These are phyloP conservation scores for Lasioglossum pauxillum DNA, from an alignment of 2,888 invertebrate genomes.

Conservation along the genomic window DNA sequence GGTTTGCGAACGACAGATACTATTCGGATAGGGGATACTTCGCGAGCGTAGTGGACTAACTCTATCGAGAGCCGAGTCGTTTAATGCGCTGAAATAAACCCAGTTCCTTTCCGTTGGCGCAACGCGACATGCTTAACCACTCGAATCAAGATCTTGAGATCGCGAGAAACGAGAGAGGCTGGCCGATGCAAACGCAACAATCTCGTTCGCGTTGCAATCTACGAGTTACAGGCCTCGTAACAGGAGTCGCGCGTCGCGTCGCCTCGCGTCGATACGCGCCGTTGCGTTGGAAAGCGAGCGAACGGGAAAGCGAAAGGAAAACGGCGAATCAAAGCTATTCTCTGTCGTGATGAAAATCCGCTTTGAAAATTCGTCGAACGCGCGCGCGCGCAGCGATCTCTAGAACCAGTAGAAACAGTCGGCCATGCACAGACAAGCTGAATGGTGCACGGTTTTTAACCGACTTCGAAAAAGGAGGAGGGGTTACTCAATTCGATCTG, in stretches of 20 bases:
- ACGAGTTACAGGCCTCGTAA: constrained; percentile 1
- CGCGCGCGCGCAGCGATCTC: not conserved
- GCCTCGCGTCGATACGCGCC: constrained; percentile 35
- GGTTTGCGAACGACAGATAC: not conserved
- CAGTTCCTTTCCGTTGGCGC: not conserved
- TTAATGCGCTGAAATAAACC: not conserved
- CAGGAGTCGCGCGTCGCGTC: constrained; percentile 14
- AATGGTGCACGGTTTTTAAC: not conserved
- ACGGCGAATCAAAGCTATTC: not conserved
- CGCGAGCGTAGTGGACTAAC: not conserved
- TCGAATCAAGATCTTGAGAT: constrained; percentile 5
- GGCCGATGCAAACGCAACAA: not conserved
- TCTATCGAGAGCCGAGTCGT: not conserved
- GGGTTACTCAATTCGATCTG: no score
- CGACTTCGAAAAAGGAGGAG: no score
- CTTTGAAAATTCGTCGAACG: not conserved
- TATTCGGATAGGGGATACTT: not conserved
- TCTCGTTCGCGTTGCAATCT: not conserved
- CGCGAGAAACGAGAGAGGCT: not conserved
- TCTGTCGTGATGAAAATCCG: not conserved
- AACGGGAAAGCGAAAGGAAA: constrained; percentile 28
- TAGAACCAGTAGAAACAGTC: not conserved
- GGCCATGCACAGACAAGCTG: not conserved
- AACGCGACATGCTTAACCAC: constrained; percentile 6
- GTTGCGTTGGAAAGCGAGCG: constrained; percentile 44